A percentile compares a stretch with the other conserved stretches of the same genome.
phyloP scores from a whole-genome alignment of 2,888 invertebrate genomes.

The Apotomis betuletana region DNA sequence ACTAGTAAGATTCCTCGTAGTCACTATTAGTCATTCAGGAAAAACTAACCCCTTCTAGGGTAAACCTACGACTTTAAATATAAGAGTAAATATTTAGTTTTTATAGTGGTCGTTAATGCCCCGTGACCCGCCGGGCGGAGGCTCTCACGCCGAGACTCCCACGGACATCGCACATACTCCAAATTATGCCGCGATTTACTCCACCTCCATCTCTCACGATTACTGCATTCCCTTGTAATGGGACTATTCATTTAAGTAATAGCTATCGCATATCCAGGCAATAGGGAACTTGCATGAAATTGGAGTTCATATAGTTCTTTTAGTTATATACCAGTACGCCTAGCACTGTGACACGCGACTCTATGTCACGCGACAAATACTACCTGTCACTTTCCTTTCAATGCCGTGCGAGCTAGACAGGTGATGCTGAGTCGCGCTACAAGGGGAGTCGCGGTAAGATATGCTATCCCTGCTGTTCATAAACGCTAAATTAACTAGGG shows the following conservation, averaged over 20 bases:
- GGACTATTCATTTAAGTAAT: conserved; percentile 45
- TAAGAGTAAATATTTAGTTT: conserved; percentile 6
- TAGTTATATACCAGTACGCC: too few species aligned
- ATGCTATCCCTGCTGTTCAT: too few species aligned
- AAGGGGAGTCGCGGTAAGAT: too few species aligned
- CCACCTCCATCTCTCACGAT: conserved; percentile 57
- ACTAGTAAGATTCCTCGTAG: too few species aligned
- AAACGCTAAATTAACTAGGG: too few species aligned
- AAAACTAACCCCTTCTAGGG: neutral
- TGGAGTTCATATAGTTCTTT: too few species aligned
- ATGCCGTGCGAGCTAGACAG: too few species aligned
- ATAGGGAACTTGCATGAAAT: too few species aligned
- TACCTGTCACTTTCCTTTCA: too few species aligned
- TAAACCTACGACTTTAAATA: neutral
- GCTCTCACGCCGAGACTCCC: conserved; percentile 60
- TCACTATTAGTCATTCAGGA: neutral
- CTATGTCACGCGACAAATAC: too few species aligned
- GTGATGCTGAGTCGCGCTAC: too few species aligned
- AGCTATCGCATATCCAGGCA: conserved; percentile 40
- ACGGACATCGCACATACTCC: conserved; percentile 49
- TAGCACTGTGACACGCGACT: too few species aligned
- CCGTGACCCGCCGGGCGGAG: conserved; percentile 50
- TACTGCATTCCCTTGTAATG: conserved; percentile 47
- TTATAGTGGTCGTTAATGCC: conserved; percentile 35
- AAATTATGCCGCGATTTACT: conserved; percentile 60